Base-by-base conservation (phyloP, 2,888 invertebrate genomes). In the Drosophila gaucha region DNA sequence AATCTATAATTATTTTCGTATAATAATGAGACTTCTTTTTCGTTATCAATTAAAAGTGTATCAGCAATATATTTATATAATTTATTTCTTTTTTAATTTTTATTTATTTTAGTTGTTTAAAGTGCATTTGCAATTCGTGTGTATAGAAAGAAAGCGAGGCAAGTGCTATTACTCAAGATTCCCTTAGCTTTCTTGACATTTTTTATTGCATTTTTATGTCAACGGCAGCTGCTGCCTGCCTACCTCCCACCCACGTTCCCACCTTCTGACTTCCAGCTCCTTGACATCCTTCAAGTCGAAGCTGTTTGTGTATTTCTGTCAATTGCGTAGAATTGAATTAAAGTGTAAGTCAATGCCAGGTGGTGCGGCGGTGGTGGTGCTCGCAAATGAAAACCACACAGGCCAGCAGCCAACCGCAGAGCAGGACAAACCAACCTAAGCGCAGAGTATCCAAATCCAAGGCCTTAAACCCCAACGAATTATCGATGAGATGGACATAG, bases 191-290 rank as follows among this genome's bases (percentile, higher is more conserved):
- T 47, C 39, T 65, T 67, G 59, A 73, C 75, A 73, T 65, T 78
- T 84, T 83, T 76, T 87, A 83, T 83, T 87, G 86, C 83, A 69
- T 74, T 87, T 87, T 85, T 86, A 82, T 83, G 88, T 87, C 83
- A 83, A 75, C 76, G 58, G 47, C 88, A 87, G 86, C 79, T 83
- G 83, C 51, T 69, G 76, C 64, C 60, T 24, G 39, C 24, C 38
- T 22, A 18, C n/a, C 41, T 22, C 16, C 36, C 10, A n/a, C 18
- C 39, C 16, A 6, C 36, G 28, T 3, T 20, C 14, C 14, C 9
- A 18, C 14, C 16, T 2, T 6, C 39, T n/a, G 6, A 10, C 5
- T 9, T 6, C 39, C n/a, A n/a, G 3, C 51, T 41, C 18, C n/a
- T 33, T 65, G 67, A 76, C 65, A 86, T 67, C 46, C 43, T 55